Percentiles rank a stretch among this genome's conserved stretches.
Conservation (phyloP, 2,888 invertebrate species). For the Ennomos quercinarius region DNA sequence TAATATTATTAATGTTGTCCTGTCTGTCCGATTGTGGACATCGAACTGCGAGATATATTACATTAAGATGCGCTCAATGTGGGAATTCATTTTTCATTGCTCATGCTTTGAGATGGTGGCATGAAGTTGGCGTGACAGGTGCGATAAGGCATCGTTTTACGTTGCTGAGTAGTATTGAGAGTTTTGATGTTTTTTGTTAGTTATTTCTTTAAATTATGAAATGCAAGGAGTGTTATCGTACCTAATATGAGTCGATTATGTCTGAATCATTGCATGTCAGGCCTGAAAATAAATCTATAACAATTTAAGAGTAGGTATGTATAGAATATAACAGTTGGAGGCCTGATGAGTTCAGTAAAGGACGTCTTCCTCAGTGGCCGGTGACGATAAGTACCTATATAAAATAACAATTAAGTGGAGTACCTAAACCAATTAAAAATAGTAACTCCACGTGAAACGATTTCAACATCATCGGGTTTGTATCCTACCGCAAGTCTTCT, state of each 20-base stretch:
- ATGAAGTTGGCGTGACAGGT: conserved; percentile 69
- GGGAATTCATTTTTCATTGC: conserved; percentile 72
- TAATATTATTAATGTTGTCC: conserved; percentile 80
- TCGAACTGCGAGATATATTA: conserved; percentile 62
- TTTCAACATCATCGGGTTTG: no score
- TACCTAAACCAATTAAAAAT: no score
- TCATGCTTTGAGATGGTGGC: conserved; percentile 53
- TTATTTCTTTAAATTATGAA: conserved; percentile 2
- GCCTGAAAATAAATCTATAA: no score
- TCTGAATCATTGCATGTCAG: neutral
- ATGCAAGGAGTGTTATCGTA: conserved; percentile 12
- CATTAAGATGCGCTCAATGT: conserved; percentile 76
- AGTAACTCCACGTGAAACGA: no score
- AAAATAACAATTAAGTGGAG: no score
- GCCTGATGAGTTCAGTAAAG: no score
- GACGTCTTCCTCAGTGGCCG: no score
- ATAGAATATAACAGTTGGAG: no score
- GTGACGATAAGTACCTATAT: no score
- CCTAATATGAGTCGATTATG: conserved; percentile 12
- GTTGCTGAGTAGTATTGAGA: conserved; percentile 1
- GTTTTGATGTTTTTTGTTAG: conserved; percentile 47
- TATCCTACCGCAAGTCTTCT: no score
- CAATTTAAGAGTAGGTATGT: no score
- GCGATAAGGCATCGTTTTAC: conserved; percentile 69
- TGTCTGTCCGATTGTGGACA: conserved; percentile 71